Percentiles rank a stretch among this genome's conserved stretches.
Evolutionary conservation across 2,888 invertebrate species (phyloP).

Genomic region (Epicampocera succincta): DNA sequence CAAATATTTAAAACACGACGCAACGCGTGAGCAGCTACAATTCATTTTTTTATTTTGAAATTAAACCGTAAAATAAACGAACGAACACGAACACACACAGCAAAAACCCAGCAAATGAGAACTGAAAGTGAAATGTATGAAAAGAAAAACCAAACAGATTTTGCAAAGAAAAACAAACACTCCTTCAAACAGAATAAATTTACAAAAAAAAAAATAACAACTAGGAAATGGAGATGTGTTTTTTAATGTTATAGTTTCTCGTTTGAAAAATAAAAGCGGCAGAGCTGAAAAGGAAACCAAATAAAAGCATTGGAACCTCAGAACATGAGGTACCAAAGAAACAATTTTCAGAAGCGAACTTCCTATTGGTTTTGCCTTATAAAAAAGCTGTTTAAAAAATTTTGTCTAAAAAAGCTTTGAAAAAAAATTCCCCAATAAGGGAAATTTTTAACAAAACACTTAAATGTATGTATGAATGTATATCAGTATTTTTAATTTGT

Average conservation of each 20-base stretch:
- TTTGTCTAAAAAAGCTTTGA: too few species aligned
- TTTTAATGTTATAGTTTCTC: slow-evolving; percentile 45
- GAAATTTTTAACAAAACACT: too few species aligned
- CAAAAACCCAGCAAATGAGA: slow-evolving; percentile 47
- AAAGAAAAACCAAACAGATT: slow-evolving; percentile 23
- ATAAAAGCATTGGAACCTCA: slow-evolving; percentile 16
- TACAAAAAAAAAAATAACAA: background rate
- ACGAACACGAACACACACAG: slow-evolving; percentile 17
- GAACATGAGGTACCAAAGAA: slow-evolving; percentile 16
- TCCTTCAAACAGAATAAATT: background rate
- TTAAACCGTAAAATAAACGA: slow-evolving; percentile 32
- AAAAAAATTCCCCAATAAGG: too few species aligned
- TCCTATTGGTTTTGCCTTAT: too few species aligned
- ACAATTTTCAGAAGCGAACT: too few species aligned
- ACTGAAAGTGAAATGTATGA: slow-evolving; percentile 41
- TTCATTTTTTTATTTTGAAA: slow-evolving; percentile 19
- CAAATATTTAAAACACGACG: slow-evolving; percentile 22
- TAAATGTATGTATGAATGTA: too few species aligned
- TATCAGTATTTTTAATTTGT: too few species aligned
- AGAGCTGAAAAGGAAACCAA: background rate
- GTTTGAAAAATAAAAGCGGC: slow-evolving; percentile 34
- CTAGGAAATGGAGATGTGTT: slow-evolving; percentile 18
- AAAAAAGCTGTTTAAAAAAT: too few species aligned
- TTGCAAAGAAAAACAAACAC: slow-evolving; percentile 48
- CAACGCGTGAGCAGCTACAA: slow-evolving; percentile 39